phyloP scores from a whole-genome alignment of 2,797 vertebrate species.

The Pogoniulus pusillus region DNA sequence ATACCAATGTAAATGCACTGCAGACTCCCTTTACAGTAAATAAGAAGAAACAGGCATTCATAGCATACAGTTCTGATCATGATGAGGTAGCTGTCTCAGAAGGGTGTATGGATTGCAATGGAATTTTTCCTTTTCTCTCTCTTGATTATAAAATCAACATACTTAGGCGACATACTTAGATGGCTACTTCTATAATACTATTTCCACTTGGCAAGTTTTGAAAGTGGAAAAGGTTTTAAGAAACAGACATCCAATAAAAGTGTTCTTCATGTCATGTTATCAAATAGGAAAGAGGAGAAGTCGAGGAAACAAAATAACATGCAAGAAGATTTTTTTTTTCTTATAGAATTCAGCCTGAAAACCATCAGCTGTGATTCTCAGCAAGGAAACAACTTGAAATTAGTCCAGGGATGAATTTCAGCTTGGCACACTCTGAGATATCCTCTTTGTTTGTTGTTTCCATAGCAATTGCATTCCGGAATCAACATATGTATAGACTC shows the following conservation, averaged over 20 bases:
- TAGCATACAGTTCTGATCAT: background rate
- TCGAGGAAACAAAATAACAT: background rate
- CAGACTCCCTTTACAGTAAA: background rate
- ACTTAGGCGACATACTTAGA: background rate
- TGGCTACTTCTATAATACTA: background rate
- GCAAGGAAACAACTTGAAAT: constrained; percentile 22
- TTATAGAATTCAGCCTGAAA: background rate
- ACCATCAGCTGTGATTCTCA: constrained; percentile 9
- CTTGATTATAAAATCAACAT: background rate
- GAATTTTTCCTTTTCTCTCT: background rate
- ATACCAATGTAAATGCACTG: background rate
- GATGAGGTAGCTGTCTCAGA: background rate
- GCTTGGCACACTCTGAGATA: background rate
- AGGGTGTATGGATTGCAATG: background rate
- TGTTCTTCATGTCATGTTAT: background rate
- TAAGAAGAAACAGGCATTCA: background rate
- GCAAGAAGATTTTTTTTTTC: background rate
- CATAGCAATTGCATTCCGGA: constrained; percentile 42
- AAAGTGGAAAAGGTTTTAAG: background rate
- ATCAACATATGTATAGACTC: background rate
- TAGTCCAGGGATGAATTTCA: constrained; percentile 17
- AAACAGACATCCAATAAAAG: background rate
- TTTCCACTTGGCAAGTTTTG: background rate
- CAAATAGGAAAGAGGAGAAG: background rate
- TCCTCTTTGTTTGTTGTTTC: constrained; percentile 60